phyloP scores from a whole-genome alignment of 2,113 vertebrate species.

The Desmodus rotundus region DNA sequence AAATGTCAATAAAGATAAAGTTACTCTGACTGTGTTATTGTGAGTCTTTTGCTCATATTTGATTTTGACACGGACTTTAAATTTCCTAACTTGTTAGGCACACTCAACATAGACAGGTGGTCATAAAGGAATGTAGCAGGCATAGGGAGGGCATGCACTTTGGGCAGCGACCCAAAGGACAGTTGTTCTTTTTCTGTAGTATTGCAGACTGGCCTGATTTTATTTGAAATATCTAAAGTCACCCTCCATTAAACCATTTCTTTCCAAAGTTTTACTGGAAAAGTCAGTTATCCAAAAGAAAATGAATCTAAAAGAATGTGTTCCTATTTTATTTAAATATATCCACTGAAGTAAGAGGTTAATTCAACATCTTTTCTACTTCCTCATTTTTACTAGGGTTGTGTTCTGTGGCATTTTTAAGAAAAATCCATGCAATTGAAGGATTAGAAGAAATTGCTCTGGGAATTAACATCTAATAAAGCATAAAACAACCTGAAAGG shows the following conservation, averaged over 20 bases:
- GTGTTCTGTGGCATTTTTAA: slow-evolving; percentile 29
- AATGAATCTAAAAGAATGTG: slow-evolving; percentile 32
- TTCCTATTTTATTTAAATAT: slow-evolving; percentile 58
- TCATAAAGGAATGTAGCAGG: background rate
- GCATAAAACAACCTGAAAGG: slow-evolving; percentile 22
- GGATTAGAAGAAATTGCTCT: slow-evolving; percentile 14
- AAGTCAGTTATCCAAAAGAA: slow-evolving; percentile 48
- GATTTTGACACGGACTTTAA: background rate
- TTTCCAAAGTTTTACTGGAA: slow-evolving; percentile 47
- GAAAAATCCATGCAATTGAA: slow-evolving; percentile 54
- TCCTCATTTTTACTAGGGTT: slow-evolving; percentile 51
- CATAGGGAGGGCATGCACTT: background rate
- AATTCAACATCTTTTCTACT: slow-evolving; percentile 43
- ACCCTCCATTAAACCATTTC: background rate
- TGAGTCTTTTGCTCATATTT: background rate
- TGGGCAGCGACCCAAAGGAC: background rate
- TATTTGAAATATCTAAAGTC: background rate
- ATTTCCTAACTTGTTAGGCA: background rate
- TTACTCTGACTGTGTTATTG: background rate
- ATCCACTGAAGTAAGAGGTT: slow-evolving; percentile 49
- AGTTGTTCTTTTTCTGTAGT: background rate
- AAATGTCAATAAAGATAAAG: slow-evolving; percentile 14
- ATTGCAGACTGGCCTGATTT: background rate
- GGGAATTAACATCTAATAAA: slow-evolving; percentile 48
- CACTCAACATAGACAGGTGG: background rate